Evolutionary conservation across 1,140 invertebrate genomes (phyloP), one percentile per base, ranked within the genome.

Genomic region (Helicoverpa armigera): DNA sequence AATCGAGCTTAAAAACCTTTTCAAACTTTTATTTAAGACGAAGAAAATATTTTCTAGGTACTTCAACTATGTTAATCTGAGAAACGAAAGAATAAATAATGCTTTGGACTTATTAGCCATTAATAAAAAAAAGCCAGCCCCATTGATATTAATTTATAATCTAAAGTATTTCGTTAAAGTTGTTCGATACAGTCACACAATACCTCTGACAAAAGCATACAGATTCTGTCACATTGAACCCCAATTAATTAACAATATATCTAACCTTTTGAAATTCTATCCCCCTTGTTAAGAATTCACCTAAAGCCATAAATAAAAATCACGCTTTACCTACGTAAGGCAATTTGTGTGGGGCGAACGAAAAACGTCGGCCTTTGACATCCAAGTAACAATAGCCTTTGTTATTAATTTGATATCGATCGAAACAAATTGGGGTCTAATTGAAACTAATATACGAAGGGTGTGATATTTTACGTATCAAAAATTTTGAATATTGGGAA

Each of bases 381-480:
- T 60, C 61, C 18, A 16, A 48, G 43, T 9, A 43, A 74, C 58
- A 75, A 75, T 75, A 14, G 35, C 43, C 12, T 9, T 10, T 43
- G 35, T 29, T 51, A 60, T 50, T 75, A 60, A 50, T 75, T 63
- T 31, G 14, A 35, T 35, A 58, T 73, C 53, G 70, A 58, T 73
- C 53, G 70, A 1, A 54, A 53, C 70, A 73, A 73, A 73, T 73
- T 73, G 70, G 29, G 1, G 13, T 4, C 70, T 58, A 73, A 73
- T 73, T 73, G 70, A 53, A 53, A 29, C 18, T 43, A 48, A 70
- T 54, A 43, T 3, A 67, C 10, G 16, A 14, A 65, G 35, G 61
- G 14, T 65, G 35, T n/a, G 14, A 65, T 43, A 48, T 48, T 29
- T 63, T 63, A n/a, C 2, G 16, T 58, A 9, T 43, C 35, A 9